These are phyloP conservation scores for Synergus itoensis DNA, from an alignment of 2,888 invertebrate genomes.

Conservation along the genomic window DNA sequence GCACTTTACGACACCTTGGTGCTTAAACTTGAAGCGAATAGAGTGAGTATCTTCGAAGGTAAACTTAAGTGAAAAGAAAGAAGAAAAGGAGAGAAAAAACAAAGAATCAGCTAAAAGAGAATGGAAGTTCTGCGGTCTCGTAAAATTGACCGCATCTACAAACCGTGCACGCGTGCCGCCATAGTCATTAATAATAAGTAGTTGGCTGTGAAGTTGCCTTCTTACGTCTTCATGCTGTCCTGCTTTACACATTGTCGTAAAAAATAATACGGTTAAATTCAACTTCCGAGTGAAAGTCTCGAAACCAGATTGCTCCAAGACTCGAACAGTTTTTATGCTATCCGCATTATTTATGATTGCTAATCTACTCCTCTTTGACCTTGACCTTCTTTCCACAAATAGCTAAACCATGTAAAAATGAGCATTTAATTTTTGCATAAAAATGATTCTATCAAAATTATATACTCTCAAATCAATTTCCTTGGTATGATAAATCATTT, in stretches of 20 bases:
- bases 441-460: no score
- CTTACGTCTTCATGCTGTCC: slow-evolving; percentile 36
- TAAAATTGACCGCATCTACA: slow-evolving; percentile 64
- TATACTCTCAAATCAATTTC: no score
- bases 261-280: slow-evolving; percentile 3
- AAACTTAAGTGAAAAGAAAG: background rate
- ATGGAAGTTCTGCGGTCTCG: slow-evolving; percentile 68
- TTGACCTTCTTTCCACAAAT: background rate
- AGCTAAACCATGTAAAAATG: no score
- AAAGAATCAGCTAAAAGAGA: slow-evolving; percentile 47
- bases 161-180: slow-evolving; percentile 51
- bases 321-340: background rate
- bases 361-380: background rate
- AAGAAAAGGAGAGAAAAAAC: background rate
- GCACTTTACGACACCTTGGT: slow-evolving; percentile 33
- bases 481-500: no score
- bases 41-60: slow-evolving; percentile 11
- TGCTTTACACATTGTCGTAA: slow-evolving; percentile 26
- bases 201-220: slow-evolving; percentile 46
- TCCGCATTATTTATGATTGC: background rate
- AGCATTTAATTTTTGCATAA: no score
- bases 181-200: slow-evolving; percentile 49
- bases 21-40: slow-evolving; percentile 31
- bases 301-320: background rate
- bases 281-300: background rate